Evolutionary conservation across 2,888 invertebrate genomes (phyloP), one percentile per base, ranked within the genome.

Genomic region (Aphelenchoides bicaudatus): DNA sequence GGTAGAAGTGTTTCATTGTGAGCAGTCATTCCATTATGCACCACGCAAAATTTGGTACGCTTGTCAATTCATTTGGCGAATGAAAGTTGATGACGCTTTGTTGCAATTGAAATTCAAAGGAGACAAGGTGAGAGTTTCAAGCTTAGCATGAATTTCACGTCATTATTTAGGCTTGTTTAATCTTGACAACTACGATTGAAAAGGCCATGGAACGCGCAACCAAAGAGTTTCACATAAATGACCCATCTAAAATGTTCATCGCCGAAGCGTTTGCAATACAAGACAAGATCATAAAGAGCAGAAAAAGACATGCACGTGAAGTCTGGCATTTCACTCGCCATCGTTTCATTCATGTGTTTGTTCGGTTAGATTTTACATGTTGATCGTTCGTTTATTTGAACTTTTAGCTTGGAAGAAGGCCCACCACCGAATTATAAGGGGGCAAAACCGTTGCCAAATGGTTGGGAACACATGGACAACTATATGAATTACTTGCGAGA

Each of bases 191-290:
- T 27, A 65, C 71, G 1, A 57, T 76, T 23, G 52, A 63, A 37
- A 70, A 73, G 50, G 76, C 76, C 21, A 72, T 68, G 58, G 59
- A 61, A 10, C 65, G 74, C 21, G 76, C 76, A 1, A 52, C 63
- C 30, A 59, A 71, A 23, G 76, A 76, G 49, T 77, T 77, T 34
- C 67, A 74, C 58, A 70, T 76, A 49, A 71, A 69, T 46, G 47
- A 71, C 25, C 58, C 70, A 4, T 25, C 37, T 8, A 56, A 61
- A 13, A 77, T 77, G 76, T 74, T 71, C 55, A 71, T 76, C 10
- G 76, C 76, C 27, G 76, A 76, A 49, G 70, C 72, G 2, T 76
- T 76, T 48, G 68, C 71, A 27, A 59, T 76, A 28, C 76, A 76
- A 53, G 62, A 61, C 47, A 63, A 73, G 39, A 77, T 76, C 56